A percentile compares a stretch with the other conserved stretches of the same genome.
Evolutionary conservation across 2,113 vertebrate genomes (phyloP).

Genomic region (Climacteris rufus): DNA sequence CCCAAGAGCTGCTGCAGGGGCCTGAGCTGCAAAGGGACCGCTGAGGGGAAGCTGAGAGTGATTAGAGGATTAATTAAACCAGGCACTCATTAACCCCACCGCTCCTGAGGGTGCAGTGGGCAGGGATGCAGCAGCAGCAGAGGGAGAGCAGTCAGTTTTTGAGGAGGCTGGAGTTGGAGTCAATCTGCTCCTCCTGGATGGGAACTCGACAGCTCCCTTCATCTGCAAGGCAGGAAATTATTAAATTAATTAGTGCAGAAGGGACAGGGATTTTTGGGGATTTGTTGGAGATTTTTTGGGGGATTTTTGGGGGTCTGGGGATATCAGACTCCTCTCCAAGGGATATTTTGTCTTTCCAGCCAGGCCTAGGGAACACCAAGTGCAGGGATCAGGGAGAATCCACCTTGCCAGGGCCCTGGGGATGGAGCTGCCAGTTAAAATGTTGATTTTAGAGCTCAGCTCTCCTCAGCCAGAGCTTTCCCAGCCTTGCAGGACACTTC

Average conservation of each 20-base stretch:
- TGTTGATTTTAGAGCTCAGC: neutral
- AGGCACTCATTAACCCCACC: neutral
- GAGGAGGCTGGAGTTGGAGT: conserved; percentile 52
- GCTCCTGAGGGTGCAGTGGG: neutral
- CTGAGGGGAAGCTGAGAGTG: neutral
- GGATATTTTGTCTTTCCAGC: neutral
- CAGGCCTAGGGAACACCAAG: neutral
- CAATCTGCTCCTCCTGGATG: conserved; percentile 71
- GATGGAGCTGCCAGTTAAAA: neutral
- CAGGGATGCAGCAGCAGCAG: neutral
- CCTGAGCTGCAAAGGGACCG: neutral
- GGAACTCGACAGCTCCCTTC: conserved; percentile 47
- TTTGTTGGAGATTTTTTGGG: too few relatives aligned
- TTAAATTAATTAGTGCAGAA: too few relatives aligned
- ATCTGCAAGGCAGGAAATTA: conserved; percentile 54
- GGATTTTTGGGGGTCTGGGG: too few relatives aligned
- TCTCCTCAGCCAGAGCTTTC: neutral
- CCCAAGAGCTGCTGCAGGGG: neutral
- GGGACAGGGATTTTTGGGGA: too few relatives aligned
- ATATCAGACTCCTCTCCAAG: too few relatives aligned
- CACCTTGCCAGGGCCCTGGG: neutral
- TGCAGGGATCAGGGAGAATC: neutral
- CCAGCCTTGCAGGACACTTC: neutral
- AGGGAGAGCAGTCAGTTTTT: conserved; percentile 62
- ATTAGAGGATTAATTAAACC: neutral